Conservation (phyloP, 2,797 vertebrate genomes). For the Mormyrus proboscirostris region DNA sequence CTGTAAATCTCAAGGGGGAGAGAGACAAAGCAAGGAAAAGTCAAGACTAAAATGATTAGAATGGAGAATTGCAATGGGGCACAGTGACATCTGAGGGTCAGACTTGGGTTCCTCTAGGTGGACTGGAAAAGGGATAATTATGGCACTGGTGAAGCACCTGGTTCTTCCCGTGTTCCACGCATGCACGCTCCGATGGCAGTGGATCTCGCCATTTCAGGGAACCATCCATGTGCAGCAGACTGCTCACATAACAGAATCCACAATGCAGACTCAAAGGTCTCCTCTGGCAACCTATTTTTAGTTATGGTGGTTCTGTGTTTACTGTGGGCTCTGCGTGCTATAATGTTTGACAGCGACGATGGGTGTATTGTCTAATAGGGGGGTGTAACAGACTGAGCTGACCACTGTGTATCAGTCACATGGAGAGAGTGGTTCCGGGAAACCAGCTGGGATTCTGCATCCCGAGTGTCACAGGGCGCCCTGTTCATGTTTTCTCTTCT, state of each 20-base stretch:
- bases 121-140: background rate
- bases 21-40: background rate
- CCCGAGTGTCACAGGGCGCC: background rate
- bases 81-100: background rate
- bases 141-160: background rate
- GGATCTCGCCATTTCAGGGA: background rate
- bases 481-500: background rate
- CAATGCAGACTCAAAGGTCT: conserved; percentile 8
- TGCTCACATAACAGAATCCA: background rate
- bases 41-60: background rate
- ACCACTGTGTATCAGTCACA: background rate
- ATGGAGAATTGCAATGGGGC: background rate
- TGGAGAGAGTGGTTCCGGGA: background rate
- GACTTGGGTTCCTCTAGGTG: background rate
- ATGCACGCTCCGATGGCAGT: background rate
- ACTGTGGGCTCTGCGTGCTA: background rate
- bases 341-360: background rate
- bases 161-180: background rate
- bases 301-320: background rate
- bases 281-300: background rate
- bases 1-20: background rate
- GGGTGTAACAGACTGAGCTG: background rate
- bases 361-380: background rate
- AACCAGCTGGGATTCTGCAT: background rate
- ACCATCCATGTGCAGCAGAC: background rate